Conservation (phyloP, 2,888 invertebrate genomes). For the Xestia ashworthii region DNA sequence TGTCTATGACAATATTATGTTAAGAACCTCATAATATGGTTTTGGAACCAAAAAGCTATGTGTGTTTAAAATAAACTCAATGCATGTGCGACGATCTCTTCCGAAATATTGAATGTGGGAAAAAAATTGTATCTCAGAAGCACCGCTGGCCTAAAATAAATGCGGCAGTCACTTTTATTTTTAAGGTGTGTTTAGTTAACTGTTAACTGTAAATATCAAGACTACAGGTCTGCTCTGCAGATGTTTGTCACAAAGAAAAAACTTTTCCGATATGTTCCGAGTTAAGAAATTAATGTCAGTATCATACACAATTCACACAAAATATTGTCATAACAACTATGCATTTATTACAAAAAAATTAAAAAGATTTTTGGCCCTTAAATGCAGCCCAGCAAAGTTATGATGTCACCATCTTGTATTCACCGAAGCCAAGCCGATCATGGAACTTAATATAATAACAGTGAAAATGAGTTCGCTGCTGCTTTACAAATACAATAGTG, state of each 20-base stretch:
- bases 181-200: neutral
- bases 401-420: slow-evolving; percentile 51
- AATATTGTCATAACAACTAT: slow-evolving; percentile 20
- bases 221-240: neutral
- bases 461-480: slow-evolving; percentile 40
- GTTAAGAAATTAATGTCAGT: neutral
- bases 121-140: neutral
- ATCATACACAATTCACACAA: neutral
- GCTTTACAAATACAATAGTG: slow-evolving; percentile 46
- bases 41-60: neutral
- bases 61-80: neutral
- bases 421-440: slow-evolving; percentile 21
- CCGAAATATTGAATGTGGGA: neutral
- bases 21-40: no score
- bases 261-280: neutral
- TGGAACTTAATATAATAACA: slow-evolving; percentile 14
- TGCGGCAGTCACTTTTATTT: neutral
- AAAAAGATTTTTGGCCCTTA: slow-evolving; percentile 22
- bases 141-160: neutral
- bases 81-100: neutral
- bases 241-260: neutral
- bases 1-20: slow-evolving; percentile 19
- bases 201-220: neutral
- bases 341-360: slow-evolving; percentile 7
- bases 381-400: slow-evolving; percentile 16